Conservation (phyloP, 2,797 vertebrate species). For the Triplophysa bombifrons region DNA sequence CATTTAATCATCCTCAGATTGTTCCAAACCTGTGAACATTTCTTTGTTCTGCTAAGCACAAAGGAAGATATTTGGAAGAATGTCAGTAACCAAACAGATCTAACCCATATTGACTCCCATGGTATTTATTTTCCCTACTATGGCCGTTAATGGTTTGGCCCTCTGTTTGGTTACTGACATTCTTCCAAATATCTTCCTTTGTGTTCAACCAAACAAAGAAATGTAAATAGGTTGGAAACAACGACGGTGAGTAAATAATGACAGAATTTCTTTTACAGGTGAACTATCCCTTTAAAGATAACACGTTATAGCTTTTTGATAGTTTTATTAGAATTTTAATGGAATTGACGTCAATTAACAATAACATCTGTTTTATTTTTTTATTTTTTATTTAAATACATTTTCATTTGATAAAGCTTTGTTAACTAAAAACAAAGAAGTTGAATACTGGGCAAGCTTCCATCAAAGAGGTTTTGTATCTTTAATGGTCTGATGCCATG, state of each 20-base stretch:
- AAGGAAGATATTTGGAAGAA: too few relatives aligned
- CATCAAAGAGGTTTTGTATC: slow-evolving; percentile 30
- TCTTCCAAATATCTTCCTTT: neutral
- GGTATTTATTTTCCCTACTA: too few relatives aligned
- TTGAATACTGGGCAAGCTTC: slow-evolving; percentile 1
- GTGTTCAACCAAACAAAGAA: too few relatives aligned
- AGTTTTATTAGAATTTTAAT: neutral
- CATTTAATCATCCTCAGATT: too few relatives aligned
- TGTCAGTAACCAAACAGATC: too few relatives aligned
- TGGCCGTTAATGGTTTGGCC: too few relatives aligned
- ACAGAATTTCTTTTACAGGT: too few relatives aligned
- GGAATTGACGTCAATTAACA: neutral
- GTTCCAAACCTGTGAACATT: too few relatives aligned
- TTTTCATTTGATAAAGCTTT: neutral
- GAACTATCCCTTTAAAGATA: neutral
- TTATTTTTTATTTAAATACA: neutral
- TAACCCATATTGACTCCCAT: too few relatives aligned
- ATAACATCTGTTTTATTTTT: neutral
- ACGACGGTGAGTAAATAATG: too few relatives aligned
- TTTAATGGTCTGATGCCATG: slow-evolving; percentile 36
- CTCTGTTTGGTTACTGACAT: neutral
- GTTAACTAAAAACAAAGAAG: slow-evolving; percentile 2
- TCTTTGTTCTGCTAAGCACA: too few relatives aligned
- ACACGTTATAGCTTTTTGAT: neutral
- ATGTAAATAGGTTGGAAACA: too few relatives aligned